phyloP scores from a whole-genome alignment of 2,797 vertebrate genomes.

The Chelonia mydas region DNA sequence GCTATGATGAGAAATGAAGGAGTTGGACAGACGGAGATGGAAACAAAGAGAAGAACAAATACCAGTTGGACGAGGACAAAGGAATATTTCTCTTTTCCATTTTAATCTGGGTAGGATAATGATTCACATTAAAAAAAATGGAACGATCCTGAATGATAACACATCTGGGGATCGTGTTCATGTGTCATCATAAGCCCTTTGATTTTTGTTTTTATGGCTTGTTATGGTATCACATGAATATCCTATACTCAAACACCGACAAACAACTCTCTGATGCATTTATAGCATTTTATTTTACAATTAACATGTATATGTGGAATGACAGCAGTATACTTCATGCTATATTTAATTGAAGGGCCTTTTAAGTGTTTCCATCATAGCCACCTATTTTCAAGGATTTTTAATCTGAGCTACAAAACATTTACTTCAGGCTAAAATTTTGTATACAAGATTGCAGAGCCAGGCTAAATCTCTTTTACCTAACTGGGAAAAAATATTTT shows the following conservation, averaged over 20 bases:
- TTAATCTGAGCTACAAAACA: background rate
- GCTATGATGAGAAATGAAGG: constrained; percentile 29
- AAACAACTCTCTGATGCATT: background rate
- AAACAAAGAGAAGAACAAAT: background rate
- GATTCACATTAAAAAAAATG: background rate
- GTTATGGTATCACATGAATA: background rate
- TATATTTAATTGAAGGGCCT: background rate
- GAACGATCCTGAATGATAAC: background rate
- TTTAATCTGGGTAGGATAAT: background rate
- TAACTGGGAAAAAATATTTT: background rate
- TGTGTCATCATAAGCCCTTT: background rate
- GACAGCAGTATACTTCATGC: background rate
- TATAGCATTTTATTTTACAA: background rate
- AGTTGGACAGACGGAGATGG: background rate
- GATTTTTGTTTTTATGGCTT: background rate
- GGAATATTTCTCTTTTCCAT: background rate
- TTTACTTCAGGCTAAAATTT: background rate
- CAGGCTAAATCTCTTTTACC: background rate
- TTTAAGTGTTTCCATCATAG: background rate
- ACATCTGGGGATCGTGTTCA: background rate
- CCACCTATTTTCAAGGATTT: background rate
- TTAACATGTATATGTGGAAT: background rate
- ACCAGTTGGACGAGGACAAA: background rate
- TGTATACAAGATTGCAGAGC: background rate
- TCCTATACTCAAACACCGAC: fast-evolving